Conservation (phyloP, 2,797 vertebrate genomes). For the Aeoliscus strigatus region DNA sequence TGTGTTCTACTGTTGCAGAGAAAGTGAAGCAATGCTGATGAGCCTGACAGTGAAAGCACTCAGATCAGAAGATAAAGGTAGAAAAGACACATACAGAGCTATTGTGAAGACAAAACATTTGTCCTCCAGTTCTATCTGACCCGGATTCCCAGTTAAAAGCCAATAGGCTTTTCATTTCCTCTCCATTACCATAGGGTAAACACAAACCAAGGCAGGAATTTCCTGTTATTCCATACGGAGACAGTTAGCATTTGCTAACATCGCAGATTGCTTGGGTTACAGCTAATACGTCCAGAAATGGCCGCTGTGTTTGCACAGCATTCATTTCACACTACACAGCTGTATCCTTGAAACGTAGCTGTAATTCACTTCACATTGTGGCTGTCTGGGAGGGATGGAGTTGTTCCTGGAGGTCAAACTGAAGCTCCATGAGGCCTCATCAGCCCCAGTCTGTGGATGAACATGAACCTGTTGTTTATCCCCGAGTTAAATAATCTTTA, state of each 20-base stretch:
- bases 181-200: conserved; percentile 59
- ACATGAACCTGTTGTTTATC: background rate
- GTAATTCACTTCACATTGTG: conserved; percentile 40
- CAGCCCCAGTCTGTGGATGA: background rate
- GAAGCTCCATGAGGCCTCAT: background rate
- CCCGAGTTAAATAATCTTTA: no score
- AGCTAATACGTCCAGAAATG: conserved; percentile 46
- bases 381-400: conserved; percentile 5
- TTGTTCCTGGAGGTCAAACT: conserved; percentile 2
- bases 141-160: conserved; percentile 49
- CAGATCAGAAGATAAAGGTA: background rate
- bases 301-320: conserved; percentile 41
- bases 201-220: conserved; percentile 66
- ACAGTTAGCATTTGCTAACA: conserved; percentile 56
- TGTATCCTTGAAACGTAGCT: conserved; percentile 38
- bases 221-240: conserved; percentile 70
- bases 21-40: conserved; percentile 15
- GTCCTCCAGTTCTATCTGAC: conserved; percentile 34
- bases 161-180: conserved; percentile 60
- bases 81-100: conserved; percentile 4
- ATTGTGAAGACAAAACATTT: conserved; percentile 26
- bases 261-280: conserved; percentile 50
- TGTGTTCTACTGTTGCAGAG: conserved; percentile 7
- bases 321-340: conserved; percentile 46
- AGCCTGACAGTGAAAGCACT: conserved; percentile 14